These are phyloP conservation scores for Cerceris ruficornis DNA, from an alignment of 2,888 invertebrate species.

Conservation along the genomic window DNA sequence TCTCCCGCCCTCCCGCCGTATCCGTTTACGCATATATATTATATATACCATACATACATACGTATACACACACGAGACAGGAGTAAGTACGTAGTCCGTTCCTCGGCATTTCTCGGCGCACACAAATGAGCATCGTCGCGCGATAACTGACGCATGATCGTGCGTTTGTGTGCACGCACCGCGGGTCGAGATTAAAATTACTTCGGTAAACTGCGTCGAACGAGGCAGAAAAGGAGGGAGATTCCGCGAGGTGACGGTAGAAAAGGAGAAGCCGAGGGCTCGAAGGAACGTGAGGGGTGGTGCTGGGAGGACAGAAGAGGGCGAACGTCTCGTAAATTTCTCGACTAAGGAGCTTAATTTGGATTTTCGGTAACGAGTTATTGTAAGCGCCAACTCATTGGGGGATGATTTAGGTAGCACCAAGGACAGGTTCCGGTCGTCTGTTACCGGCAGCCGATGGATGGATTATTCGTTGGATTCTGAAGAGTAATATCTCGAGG, in stretches of 20 bases:
- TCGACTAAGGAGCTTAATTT: slow-evolving; percentile 81
- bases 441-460: slow-evolving; percentile 59
- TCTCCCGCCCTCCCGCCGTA: slow-evolving; percentile 37
- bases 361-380: slow-evolving; percentile 81
- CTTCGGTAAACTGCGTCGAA: slow-evolving; percentile 75
- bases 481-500: slow-evolving; percentile 49
- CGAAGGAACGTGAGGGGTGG: slow-evolving; percentile 33
- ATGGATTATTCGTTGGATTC: slow-evolving; percentile 63
- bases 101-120: background rate
- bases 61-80: background rate
- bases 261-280: slow-evolving; percentile 13
- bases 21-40: slow-evolving; percentile 29
- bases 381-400: slow-evolving; percentile 74
- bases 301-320: slow-evolving; percentile 43
- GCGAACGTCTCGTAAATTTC: slow-evolving; percentile 79
- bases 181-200: slow-evolving; percentile 80
- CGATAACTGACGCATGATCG: slow-evolving; percentile 35
- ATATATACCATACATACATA: background rate
- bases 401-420: slow-evolving; percentile 68
- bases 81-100: background rate
- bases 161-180: slow-evolving; percentile 46
- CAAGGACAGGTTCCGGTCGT: slow-evolving; percentile 65
- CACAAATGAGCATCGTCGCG: slow-evolving; percentile 24
- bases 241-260: slow-evolving; percentile 44
- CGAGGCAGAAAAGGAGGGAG: slow-evolving; percentile 58